Conservation (phyloP, 2,888 invertebrate genomes). For the Tupiocoris notatus region DNA sequence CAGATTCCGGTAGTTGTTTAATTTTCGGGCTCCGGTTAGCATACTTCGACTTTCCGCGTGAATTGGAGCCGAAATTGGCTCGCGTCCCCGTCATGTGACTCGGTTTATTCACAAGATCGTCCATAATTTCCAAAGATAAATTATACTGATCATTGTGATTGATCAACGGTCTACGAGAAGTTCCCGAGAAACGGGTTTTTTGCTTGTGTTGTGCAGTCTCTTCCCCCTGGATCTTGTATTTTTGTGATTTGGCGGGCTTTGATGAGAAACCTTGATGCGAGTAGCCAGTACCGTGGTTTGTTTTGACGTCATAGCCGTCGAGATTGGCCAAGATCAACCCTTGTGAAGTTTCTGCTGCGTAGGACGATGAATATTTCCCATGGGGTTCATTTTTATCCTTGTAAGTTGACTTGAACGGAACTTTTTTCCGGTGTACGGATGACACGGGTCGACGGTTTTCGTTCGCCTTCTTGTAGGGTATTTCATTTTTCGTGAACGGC, state of each 20-base stretch:
- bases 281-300: constrained; percentile 22
- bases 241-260: not conserved
- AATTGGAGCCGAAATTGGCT: not conserved
- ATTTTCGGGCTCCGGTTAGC: not conserved
- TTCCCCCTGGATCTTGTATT: not conserved
- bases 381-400: not conserved
- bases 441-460: not conserved
- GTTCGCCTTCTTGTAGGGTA: not conserved
- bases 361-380: not conserved
- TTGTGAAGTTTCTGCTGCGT: not conserved
- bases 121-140: not conserved
- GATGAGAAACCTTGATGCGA: constrained; percentile 22
- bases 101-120: not conserved
- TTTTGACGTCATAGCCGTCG: constrained; percentile 6
- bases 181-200: not conserved
- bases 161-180: not conserved
- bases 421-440: not conserved
- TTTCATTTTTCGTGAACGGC: not conserved
- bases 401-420: not conserved
- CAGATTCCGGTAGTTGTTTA: not conserved
- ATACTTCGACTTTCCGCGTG: not conserved
- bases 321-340: not conserved
- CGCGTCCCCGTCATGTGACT: not conserved
- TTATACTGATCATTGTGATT: not conserved
- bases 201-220: not conserved